Evolutionary conservation across 2,797 vertebrate genomes (phyloP), one percentile per base, ranked within the genome.

Genomic region (Gambusia yucatana): DNA sequence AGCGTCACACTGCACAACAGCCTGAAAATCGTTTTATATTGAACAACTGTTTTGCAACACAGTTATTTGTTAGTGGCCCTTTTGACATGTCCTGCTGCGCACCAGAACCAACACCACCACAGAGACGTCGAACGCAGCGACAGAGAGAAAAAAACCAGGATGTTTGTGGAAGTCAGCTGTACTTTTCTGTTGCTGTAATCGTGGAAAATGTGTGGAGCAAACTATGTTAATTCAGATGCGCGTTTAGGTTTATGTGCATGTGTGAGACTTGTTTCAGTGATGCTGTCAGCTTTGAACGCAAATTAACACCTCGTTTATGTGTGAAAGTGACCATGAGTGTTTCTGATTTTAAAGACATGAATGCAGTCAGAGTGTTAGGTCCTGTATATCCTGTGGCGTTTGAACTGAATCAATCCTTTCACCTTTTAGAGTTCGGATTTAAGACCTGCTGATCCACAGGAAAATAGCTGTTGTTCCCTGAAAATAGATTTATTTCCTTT

Each of bases 261-360:
- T 67, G 55, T 78, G 85, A 76, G 73, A 59, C 43, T 36, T 6
- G 25, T 55, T 55, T 17, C 39, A 72, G 39, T 25, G 30, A 72
- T 20, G 28, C 20, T 44, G 33, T 48, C 41, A 36, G n/a, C 36
- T 69, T 74, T 78, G 70, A 86, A 77, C 46, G 52, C 71, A 83
- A 28, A 41, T 59, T 22, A 77, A 70, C 30, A 65, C 14, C 3
- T 48, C 22, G 57, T 57, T 28, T 28, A 14, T 44, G 20, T 72
- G 44, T 57, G 44, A 71, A 48, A 52, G 46, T 30, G 55, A 72
- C 47, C 39, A 76, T 30, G 39, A 41, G 55, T 4, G n/a, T 20
- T 55, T 20, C 63, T 30, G 59, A 59, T 16, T 10, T 0, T 16
- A 33, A 11, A 43, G 11, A 71, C 65, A 50, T 13, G 44, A 3